Conservation (phyloP, 2,113 vertebrate genomes). For the Prochilodus magdalenae region DNA sequence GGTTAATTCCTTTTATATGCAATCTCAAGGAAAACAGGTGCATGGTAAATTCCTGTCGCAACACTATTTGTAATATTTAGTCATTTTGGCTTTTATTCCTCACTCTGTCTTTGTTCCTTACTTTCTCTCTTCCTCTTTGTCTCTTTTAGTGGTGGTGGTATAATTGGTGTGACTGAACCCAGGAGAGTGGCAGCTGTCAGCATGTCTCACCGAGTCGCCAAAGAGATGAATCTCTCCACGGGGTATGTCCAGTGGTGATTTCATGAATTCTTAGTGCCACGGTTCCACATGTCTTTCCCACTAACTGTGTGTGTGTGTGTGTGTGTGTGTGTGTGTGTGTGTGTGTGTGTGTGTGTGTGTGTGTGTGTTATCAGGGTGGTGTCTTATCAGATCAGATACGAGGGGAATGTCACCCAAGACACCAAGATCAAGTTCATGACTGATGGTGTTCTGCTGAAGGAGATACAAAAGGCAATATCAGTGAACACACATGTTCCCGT, state of each 20-base stretch:
- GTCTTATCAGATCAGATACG: slow-evolving; percentile 95
- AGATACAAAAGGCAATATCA: slow-evolving; percentile 88
- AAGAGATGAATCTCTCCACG: slow-evolving; percentile 92
- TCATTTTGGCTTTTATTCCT: too few species aligned
- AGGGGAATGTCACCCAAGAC: slow-evolving; percentile 89
- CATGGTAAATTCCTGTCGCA: too few species aligned
- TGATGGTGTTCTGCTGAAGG: slow-evolving; percentile 93
- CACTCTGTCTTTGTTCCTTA: too few species aligned
- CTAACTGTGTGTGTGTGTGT: slow-evolving; percentile 23
- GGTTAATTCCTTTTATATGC: too few species aligned
- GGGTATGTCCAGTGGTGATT: slow-evolving; percentile 70
- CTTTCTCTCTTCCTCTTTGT: background rate
- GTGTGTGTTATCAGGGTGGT: slow-evolving; percentile 78
- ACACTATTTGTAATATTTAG: too few species aligned
- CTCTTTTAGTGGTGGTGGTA: slow-evolving; percentile 68
- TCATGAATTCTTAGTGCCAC: background rate
- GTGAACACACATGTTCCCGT: too few species aligned
- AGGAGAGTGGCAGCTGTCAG: slow-evolving; percentile 92
- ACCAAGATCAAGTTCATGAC: slow-evolving; percentile 99
- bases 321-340: slow-evolving; percentile 46
- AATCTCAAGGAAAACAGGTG: too few species aligned
- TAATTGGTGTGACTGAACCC: slow-evolving; percentile 92
- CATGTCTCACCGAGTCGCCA: slow-evolving; percentile 94
- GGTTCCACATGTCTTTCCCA: slow-evolving; percentile 11
- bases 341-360: slow-evolving; percentile 37